These are phyloP conservation scores for Melangyna quadrimaculata DNA, from an alignment of 2,888 invertebrate genomes.

Conservation along the genomic window DNA sequence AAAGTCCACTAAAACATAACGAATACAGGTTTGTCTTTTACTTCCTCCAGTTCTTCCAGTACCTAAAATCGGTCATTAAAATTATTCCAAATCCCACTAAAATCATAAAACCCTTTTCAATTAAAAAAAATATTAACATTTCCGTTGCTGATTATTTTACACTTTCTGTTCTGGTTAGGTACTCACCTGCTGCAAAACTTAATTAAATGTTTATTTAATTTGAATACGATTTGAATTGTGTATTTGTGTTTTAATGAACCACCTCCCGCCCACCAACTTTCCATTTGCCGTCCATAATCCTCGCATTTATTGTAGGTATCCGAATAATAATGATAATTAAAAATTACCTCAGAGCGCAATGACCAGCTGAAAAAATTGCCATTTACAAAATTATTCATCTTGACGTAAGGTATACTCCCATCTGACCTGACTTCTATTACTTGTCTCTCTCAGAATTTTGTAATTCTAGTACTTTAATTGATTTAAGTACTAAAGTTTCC, in stretches of 20 bases:
- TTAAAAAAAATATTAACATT: too few relatives aligned
- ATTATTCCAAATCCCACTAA: constrained; percentile 21
- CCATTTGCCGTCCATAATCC: background rate
- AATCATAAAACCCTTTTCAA: constrained; percentile 29
- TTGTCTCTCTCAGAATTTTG: background rate
- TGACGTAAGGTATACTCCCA: background rate
- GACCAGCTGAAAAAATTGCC: background rate
- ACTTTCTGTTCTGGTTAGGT: too few relatives aligned
- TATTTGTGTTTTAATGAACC: background rate
- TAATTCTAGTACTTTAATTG: constrained; percentile 50
- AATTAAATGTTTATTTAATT: constrained; percentile 57
- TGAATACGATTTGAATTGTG: constrained; percentile 41
- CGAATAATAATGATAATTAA: constrained; percentile 34
- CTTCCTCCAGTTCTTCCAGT: too few relatives aligned
- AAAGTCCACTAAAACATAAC: too few relatives aligned
- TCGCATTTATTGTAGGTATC: constrained; percentile 5
- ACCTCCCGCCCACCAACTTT: too few relatives aligned
- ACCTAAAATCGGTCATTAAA: too few relatives aligned
- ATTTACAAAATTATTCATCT: background rate
- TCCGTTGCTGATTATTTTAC: too few relatives aligned
- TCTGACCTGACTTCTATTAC: too few relatives aligned
- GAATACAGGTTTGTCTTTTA: too few relatives aligned
- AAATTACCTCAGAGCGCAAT: constrained; percentile 18
- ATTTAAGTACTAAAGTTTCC: constrained; percentile 60
- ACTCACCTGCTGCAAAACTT: background rate